Evolutionary conservation across 2,888 invertebrate species (phyloP), one percentile per base, ranked within the genome.

Genomic region (Metopia argyrocephala): DNA sequence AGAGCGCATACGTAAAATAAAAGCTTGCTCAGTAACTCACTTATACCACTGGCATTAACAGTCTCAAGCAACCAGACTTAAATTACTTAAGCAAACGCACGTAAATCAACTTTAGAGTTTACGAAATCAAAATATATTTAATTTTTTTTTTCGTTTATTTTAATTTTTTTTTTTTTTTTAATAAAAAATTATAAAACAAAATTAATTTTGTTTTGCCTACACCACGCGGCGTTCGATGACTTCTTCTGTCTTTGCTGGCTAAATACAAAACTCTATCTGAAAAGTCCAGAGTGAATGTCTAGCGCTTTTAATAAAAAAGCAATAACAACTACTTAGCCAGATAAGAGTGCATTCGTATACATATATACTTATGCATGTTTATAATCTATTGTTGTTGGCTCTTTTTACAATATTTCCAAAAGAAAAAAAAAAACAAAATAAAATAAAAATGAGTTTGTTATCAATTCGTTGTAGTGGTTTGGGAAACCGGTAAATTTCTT

Each of bases 261-360:
- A 85, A 84, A 83, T 85, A 84, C 86, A 84, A 85, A 86, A 87
- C 86, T 85, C 85, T 87, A 86, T 88, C 89, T 88, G 89, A 87
- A 81, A 87, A 88, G 89, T 86, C 84, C 83, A 52, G 81, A 84
- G 84, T 84, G 84, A 78, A 84, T 83, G 82, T 79, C 83, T 84
- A 80, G 80, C 75, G 84, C 83, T 86, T 89, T 89, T 70, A 78
- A 81, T 69, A 62, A 46, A 86, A 88, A 88, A 87, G 31, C 54
- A 85, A 85, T 84, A 38, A 38, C 38, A 38, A 38, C 38, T 38
- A 38, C 38, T 38, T 38, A 38, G 38, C 3, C 38, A 12, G 38
- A 38, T 15, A 68, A 84, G 85, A 84, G 82, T 85, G 85, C 86
- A 84, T 84, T 74, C 54, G 64, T 81, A 80, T 81, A 79, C 71